Evolutionary conservation across 2,113 vertebrate species (phyloP), one percentile per base, ranked within the genome.

Genomic region (Corapipo altera): DNA sequence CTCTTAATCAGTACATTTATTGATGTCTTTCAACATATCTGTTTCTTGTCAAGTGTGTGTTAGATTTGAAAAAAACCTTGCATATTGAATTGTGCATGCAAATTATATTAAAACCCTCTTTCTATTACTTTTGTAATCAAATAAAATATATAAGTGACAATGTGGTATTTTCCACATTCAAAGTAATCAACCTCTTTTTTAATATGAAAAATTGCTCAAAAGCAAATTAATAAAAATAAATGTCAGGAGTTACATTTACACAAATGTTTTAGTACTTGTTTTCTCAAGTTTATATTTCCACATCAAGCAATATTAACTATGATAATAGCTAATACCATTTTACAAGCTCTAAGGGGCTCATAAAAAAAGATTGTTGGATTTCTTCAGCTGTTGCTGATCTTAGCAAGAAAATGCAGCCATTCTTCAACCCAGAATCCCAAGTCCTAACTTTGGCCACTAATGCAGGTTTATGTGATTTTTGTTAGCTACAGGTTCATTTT

Each of bases 11-110:
- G 97, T 93, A 92, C 87, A 91, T 96, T 93, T 96, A 96, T 93
- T 97, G 97, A 97, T 97, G 96, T 97, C 97, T 97, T 98, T 98
- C 96, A 97, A 95, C 86, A 95, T 93, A 90, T 92, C 95, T 97
- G 92, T 95, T 95, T 96, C 95, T 97, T 98, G 96, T 96, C 91
- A 95, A 87, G 64, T 95, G 78, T 96, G 80, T 70, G 74, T 89
- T 93, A 93, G 64, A 61, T 80, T 88, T 93, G 57, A 62, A 39
- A 84, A 91, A 90, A 92, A 92, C 92, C 62, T 72, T 95, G 92
- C 91, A 89, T 90, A 97, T 27, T 55, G 85, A 96, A 93, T 87
- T 69, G 54, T 80, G 85, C 61, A 33, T 80, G 82, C 85, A 73
- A 97, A 97, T 95, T 77, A 83, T 84, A 70, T 91, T 93, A 80